phyloP scores from a whole-genome alignment of 2,797 vertebrate species.

The Rhincodon typus region DNA sequence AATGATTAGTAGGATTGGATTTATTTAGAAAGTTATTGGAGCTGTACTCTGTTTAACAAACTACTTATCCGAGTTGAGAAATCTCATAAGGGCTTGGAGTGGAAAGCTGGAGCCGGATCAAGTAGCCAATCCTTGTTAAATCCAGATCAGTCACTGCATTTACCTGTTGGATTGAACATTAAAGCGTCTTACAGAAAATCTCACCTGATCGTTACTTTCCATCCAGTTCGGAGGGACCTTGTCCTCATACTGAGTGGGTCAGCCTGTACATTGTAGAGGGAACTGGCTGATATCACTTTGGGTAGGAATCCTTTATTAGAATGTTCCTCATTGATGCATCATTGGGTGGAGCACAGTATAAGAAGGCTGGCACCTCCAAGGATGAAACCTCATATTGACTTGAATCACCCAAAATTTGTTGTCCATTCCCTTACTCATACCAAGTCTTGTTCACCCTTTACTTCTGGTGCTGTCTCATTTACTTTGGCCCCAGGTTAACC shows the following conservation, averaged over 20 bases:
- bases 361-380: not conserved
- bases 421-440: not conserved
- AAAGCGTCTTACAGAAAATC: conserved; percentile 26
- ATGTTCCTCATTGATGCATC: not conserved
- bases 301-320: not conserved
- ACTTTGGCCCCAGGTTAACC: not conserved
- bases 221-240: not conserved
- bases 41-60: not conserved
- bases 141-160: conserved; percentile 24
- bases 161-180: conserved; percentile 12
- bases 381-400: not conserved
- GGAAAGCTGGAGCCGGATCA: not conserved
- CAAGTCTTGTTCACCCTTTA: too few species aligned
- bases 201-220: not conserved
- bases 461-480: not conserved
- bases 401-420: not conserved
- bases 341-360: not conserved
- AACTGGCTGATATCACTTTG: not conserved
- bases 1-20: not conserved
- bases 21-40: not conserved
- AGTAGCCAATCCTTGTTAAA: not conserved
- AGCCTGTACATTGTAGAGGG: not conserved
- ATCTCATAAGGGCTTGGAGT: conserved; percentile 5
- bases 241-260: not conserved
- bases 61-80: conserved; percentile 9